Evolutionary conservation across 2,113 vertebrate species (phyloP).

Genomic region (Cryptomyrus ogoouensis): DNA sequence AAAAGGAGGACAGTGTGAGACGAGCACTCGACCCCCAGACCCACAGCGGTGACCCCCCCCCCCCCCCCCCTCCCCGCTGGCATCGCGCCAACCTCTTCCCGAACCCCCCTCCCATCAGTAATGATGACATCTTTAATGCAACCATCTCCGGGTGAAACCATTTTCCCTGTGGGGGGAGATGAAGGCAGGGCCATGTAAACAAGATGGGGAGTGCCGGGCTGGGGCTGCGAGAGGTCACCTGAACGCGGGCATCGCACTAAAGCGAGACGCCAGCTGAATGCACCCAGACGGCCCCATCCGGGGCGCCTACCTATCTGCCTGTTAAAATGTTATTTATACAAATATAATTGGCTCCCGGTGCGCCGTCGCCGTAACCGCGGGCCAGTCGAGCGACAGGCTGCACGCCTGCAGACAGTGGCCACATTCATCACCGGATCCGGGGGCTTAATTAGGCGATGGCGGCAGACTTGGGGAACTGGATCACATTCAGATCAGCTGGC

Average conservation of each 20-base stretch:
- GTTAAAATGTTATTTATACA: not conserved
- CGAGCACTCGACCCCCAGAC: not conserved
- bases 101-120: not conserved
- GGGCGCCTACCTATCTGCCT: not conserved
- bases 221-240: not conserved
- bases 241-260: not conserved
- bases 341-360: not conserved
- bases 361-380: not conserved
- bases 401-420: not conserved
- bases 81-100: not conserved
- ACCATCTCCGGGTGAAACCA: not conserved
- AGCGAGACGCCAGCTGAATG: not conserved
- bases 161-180: not conserved
- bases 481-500: not conserved
- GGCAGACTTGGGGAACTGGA: not conserved
- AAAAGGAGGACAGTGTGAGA: not conserved
- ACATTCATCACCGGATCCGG: constrained; percentile 1
- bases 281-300: not conserved
- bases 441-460: not conserved
- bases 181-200: not conserved
- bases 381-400: not conserved
- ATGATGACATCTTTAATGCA: not conserved
- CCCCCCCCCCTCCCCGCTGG: not conserved
- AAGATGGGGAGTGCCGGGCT: not conserved
- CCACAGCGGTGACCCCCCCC: not conserved